phyloP scores from a whole-genome alignment of 1,140 invertebrate genomes.

The Atta texana region DNA sequence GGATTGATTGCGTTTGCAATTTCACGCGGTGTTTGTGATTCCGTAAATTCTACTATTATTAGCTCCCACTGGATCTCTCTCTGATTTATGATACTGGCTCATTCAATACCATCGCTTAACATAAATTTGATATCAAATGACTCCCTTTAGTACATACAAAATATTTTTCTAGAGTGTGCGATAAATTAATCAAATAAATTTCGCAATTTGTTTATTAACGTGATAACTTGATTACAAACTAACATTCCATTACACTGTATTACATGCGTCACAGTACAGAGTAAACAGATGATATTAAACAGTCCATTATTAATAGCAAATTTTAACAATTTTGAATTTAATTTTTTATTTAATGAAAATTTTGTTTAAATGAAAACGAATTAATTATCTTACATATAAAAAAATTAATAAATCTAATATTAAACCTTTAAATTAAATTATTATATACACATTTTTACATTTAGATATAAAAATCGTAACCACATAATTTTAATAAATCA shows the following conservation, averaged over 20 bases:
- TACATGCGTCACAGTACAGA: neutral
- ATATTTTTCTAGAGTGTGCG: neutral
- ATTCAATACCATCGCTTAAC: conserved; percentile 8
- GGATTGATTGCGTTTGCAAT: conserved; percentile 59
- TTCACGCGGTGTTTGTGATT: conserved; percentile 46
- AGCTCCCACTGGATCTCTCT: neutral
- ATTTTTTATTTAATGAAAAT: no score
- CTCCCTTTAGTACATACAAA: neutral
- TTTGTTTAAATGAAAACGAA: no score
- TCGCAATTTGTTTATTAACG: neutral
- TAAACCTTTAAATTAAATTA: no score
- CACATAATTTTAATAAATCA: no score
- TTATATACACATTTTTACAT: no score
- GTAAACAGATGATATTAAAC: neutral
- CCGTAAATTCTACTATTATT: conserved; percentile 60
- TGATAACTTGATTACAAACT: neutral
- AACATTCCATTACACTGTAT: neutral
- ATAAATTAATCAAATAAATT: conserved; percentile 23
- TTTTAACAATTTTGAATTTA: no score
- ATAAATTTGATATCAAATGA: conserved; percentile 18
- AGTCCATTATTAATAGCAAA: no score
- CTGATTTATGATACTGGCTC: conserved; percentile 35
- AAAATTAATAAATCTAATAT: no score
- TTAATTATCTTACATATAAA: no score
- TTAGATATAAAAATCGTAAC: no score